Percentiles rank a stretch among this genome's conserved stretches.
These are phyloP conservation scores for Drosophila nr. medialis DNA, from an alignment of 2,888 invertebrate genomes.

Conservation along the genomic window DNA sequence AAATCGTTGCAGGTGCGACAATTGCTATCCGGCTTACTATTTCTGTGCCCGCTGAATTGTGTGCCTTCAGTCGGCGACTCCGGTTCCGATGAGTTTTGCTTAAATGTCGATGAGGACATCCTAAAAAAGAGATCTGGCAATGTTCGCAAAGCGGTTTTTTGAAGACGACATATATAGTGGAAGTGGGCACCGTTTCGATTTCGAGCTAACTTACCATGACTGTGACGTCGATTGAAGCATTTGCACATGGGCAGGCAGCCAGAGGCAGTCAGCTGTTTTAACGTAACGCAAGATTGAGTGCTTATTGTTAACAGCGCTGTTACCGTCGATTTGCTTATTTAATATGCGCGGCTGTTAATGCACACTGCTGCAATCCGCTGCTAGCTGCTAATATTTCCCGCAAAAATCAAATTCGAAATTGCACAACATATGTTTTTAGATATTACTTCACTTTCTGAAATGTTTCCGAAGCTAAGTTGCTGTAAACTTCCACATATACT, in stretches of 20 bases:
- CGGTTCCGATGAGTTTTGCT: conserved; percentile 28
- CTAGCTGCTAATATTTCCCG: conserved; percentile 19
- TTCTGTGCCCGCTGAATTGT: conserved; percentile 30
- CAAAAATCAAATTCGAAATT: conserved; percentile 35
- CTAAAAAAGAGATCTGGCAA: conserved; percentile 55
- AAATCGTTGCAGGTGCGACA: conserved; percentile 91
- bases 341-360: conserved; percentile 37
- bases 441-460: conserved; percentile 33
- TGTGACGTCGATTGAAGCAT: conserved; percentile 44
- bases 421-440: conserved; percentile 51
- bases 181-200: conserved; percentile 49
- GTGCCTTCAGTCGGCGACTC: conserved; percentile 34
- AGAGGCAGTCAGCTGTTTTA: conserved; percentile 48
- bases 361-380: conserved; percentile 37
- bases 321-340: conserved; percentile 33
- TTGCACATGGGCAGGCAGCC: conserved; percentile 59
- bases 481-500: not conserved
- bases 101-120: conserved; percentile 59
- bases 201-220: conserved; percentile 45
- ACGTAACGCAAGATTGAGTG: conserved; percentile 33
- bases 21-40: conserved; percentile 84
- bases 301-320: conserved; percentile 25
- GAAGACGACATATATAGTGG: conserved; percentile 55
- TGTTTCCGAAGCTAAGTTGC: not conserved
- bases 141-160: conserved; percentile 53